These are phyloP conservation scores for Shinisaurus crocodilurus DNA, from an alignment of 2,113 vertebrate species.

Conservation along the genomic window DNA sequence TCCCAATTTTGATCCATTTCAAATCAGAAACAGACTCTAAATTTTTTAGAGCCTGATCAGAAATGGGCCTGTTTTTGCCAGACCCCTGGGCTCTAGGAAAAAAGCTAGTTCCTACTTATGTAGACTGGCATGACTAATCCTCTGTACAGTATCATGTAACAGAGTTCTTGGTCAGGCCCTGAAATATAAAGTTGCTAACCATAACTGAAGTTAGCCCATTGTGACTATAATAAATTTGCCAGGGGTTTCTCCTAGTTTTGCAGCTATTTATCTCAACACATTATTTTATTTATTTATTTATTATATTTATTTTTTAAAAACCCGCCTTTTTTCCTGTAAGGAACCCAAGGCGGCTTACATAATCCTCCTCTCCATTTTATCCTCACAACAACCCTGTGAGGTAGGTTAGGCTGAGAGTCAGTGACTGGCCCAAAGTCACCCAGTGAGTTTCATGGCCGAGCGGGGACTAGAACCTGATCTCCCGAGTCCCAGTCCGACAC, in stretches of 20 bases:
- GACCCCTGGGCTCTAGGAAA: background rate
- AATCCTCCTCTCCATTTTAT: too few relatives aligned
- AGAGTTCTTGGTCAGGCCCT: background rate
- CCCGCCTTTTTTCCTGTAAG: too few relatives aligned
- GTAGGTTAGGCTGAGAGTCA: too few relatives aligned
- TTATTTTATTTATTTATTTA: too few relatives aligned
- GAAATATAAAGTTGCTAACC: background rate
- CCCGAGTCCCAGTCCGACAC: too few relatives aligned
- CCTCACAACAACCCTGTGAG: too few relatives aligned
- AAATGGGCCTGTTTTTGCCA: background rate
- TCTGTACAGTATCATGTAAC: background rate
- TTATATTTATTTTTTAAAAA: too few relatives aligned
- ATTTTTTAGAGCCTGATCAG: background rate
- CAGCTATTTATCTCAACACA: background rate
- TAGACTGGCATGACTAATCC: background rate
- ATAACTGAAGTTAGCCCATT: background rate
- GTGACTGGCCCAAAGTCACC: too few relatives aligned
- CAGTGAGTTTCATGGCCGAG: too few relatives aligned
- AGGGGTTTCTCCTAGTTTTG: rapidly evolving
- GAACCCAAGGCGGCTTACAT: too few relatives aligned
- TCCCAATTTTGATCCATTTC: background rate
- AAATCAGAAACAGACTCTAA: background rate
- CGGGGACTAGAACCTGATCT: too few relatives aligned
- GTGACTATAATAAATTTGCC: rapidly evolving
- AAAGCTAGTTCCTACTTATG: background rate